Percentiles rank a stretch among this genome's conserved stretches.
These are phyloP conservation scores for Sternotherus odoratus DNA, from an alignment of 2,797 vertebrate genomes.

Conservation along the genomic window DNA sequence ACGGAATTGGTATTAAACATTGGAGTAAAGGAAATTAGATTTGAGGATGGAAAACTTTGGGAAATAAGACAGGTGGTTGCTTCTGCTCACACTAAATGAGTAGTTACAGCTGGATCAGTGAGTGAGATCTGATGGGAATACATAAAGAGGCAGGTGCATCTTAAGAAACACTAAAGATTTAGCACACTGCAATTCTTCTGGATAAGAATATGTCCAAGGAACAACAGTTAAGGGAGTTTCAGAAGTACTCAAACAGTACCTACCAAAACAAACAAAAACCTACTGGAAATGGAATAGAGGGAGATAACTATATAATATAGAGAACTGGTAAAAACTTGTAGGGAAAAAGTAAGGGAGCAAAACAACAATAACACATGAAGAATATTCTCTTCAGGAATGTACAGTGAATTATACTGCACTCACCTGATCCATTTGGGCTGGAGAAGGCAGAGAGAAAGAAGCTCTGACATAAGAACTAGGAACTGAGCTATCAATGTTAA, in stretches of 20 bases:
- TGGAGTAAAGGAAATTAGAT: background rate
- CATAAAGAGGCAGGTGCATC: background rate
- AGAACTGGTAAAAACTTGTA: background rate
- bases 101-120: background rate
- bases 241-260: background rate
- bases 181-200: background rate
- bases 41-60: background rate
- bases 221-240: background rate
- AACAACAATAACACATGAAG: background rate
- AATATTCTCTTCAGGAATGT: background rate
- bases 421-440: constrained; percentile 92
- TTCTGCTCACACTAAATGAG: background rate
- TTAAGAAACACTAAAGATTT: background rate
- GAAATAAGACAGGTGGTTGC: background rate
- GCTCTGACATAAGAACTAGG: constrained; percentile 91
- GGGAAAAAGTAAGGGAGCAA: background rate
- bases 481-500: constrained; percentile 85
- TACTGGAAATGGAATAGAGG: background rate
- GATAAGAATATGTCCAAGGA: background rate
- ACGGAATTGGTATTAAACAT: background rate
- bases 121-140: background rate
- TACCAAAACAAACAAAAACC: background rate
- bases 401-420: background rate
- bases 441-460: constrained; percentile 90
- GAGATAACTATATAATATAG: background rate